Percentiles rank a stretch among this genome's conserved stretches.
These are phyloP conservation scores for Frieseomelitta varia DNA, from an alignment of 1,140 invertebrate genomes.

Conservation along the genomic window DNA sequence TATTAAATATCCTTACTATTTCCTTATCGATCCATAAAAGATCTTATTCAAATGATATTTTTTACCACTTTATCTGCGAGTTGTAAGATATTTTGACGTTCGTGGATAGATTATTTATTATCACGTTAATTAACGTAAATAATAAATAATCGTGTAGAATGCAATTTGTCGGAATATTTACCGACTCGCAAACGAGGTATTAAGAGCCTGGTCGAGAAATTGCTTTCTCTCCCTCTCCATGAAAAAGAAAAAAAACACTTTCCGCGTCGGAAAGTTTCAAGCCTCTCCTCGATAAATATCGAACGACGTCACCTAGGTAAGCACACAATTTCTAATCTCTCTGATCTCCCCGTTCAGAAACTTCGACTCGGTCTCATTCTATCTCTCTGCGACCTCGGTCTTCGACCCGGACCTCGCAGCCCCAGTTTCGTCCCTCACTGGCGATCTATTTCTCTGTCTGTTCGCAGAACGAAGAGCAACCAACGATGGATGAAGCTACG, in stretches of 20 bases:
- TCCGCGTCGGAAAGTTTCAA: neutral
- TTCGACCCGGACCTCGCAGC: neutral
- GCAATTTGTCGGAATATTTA: neutral
- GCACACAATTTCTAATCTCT: conserved; percentile 5
- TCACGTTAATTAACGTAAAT: no score
- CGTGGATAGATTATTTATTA: neutral
- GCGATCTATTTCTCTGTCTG: conserved; percentile 57
- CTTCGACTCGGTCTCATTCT: neutral
- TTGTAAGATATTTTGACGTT: neutral
- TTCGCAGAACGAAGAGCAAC: conserved; percentile 91
- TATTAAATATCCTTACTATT: neutral
- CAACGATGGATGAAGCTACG: conserved; percentile 97
- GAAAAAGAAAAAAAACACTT: neutral
- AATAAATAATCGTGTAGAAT: neutral
- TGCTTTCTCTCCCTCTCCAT: neutral
- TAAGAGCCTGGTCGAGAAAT: neutral
- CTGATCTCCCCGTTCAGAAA: neutral
- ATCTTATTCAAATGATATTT: neutral
- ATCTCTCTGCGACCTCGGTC: neutral
- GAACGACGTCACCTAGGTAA: neutral
- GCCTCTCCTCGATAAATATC: neutral
- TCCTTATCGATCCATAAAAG: no score
- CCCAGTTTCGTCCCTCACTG: conserved; percentile 25
- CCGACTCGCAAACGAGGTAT: neutral
- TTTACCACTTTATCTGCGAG: neutral